Evolutionary conservation across 2,113 vertebrate genomes (phyloP), one percentile per base, ranked within the genome.

Genomic region (Hydropotes inermis): DNA sequence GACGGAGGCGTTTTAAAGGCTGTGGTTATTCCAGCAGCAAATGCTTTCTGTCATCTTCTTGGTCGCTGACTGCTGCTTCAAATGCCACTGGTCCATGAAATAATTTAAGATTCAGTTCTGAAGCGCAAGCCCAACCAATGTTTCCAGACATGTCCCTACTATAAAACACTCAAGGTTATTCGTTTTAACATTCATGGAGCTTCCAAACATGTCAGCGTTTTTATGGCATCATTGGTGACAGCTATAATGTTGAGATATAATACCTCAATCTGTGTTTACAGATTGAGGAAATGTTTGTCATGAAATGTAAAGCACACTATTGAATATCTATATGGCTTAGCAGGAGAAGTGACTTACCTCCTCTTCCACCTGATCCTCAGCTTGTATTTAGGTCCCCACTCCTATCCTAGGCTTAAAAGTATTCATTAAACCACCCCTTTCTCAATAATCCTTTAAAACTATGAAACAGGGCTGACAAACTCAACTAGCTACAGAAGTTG

Each of bases 21-120:
- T 54, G 2, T 11, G 64, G 33, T 67, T 45, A 43, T n/a, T 9
- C 39, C 39, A 52, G 70, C 50, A 79, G 16, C 61, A 91, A 82
- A 67, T 47, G 81, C 28, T 84, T 55, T 88, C 90, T 93, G 79
- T 93, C 61, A 83, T 64, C 61, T 94, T 95, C 61, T 86, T 47
- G n/a, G 57, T 12, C 54, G 10, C 61, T 84, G 67, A 82, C 91
- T 60, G 45, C 43, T 96, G 45, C 52, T 93, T 87, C 60, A 82
- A 55, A 67, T 83, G 39, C 8, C 43, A 50, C 27, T 89, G 50
- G 79, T 50, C 79, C 58, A n/a, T 28, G 45, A 86, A 64, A 54
- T 83, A 39, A 87, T 82, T 79, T 64, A 61, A 58, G 45, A 85
- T 74, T 89, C 57, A 87, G 25, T 92, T 94, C 39, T 58, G 55